Conservation (phyloP, 1,140 invertebrate genomes). For the Drosophila guanche region DNA sequence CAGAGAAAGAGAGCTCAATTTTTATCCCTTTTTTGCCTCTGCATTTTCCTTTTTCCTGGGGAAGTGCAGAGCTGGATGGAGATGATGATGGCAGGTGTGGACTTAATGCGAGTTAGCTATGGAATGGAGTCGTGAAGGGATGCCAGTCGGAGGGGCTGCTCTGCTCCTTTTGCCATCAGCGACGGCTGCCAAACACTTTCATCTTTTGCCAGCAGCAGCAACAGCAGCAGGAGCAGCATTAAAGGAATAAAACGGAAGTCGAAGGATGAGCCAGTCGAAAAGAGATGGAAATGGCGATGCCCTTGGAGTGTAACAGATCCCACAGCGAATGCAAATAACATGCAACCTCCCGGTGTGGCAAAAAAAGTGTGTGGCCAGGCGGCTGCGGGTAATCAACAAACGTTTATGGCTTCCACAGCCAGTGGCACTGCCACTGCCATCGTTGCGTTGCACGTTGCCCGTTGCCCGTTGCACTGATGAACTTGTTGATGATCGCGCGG, state of each 20-base stretch:
- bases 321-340: slow-evolving; percentile 77
- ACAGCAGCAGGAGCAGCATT: too few species aligned
- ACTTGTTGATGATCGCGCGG: slow-evolving; percentile 75
- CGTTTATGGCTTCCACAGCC: slow-evolving; percentile 65
- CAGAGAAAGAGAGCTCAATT: slow-evolving; percentile 12
- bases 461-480: slow-evolving; percentile 43
- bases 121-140: not conserved
- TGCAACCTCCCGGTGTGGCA: slow-evolving; percentile 23
- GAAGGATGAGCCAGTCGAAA: slow-evolving; percentile 1
- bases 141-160: not conserved
- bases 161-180: slow-evolving; percentile 47
- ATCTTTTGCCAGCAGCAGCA: slow-evolving; percentile 47
- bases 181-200: slow-evolving; percentile 65
- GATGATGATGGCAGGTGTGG: slow-evolving; percentile 63
- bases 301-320: slow-evolving; percentile 73
- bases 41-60: slow-evolving; percentile 11
- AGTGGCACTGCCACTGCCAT: not conserved
- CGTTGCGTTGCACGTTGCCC: too few species aligned
- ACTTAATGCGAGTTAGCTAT: slow-evolving; percentile 48
- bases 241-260: slow-evolving; percentile 6
- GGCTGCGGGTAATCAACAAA: slow-evolving; percentile 77
- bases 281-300: slow-evolving; percentile 25
- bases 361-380: slow-evolving; percentile 67
- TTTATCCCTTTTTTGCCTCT: slow-evolving; percentile 21
- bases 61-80: not conserved